These are phyloP conservation scores for Leptonema lineaticorne DNA, from an alignment of 1,140 invertebrate genomes.

Conservation along the genomic window DNA sequence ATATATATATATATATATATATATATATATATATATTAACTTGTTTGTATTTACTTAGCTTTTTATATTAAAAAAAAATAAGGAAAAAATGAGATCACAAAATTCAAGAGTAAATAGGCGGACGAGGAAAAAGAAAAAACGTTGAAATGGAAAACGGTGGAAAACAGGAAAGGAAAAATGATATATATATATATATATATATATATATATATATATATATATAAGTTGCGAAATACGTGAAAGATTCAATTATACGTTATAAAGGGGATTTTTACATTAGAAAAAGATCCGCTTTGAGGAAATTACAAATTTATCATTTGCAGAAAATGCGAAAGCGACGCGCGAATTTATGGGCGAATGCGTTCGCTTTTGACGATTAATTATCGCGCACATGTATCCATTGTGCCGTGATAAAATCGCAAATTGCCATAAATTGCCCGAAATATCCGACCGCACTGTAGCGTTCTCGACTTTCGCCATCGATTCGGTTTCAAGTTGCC, in stretches of 20 bases:
- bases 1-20: background rate
- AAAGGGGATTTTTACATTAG: background rate
- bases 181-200: background rate
- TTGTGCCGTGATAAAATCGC: too few species aligned
- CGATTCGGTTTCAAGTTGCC: too few species aligned
- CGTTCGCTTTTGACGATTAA: too few species aligned
- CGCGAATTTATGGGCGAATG: too few species aligned
- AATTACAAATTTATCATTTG: constrained; percentile 8
- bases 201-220: background rate
- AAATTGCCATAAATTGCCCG: too few species aligned
- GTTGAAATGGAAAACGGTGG: background rate
- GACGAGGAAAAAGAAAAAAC: background rate
- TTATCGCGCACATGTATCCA: too few species aligned
- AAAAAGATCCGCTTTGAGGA: background rate
- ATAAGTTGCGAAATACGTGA: background rate
- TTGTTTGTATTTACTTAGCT: background rate
- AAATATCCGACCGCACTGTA: too few species aligned
- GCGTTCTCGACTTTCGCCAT: too few species aligned
- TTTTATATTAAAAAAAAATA: background rate
- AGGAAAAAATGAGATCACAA: background rate
- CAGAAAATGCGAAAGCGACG: too few species aligned
- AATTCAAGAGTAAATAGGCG: background rate
- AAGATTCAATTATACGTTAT: constrained; percentile 7
- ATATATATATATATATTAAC: background rate
- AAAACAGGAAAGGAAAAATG: background rate